A percentile compares a stretch with the other conserved stretches of the same genome.
phyloP scores from a whole-genome alignment of 2,113 vertebrate genomes.

The Falcunculus frontatus region DNA sequence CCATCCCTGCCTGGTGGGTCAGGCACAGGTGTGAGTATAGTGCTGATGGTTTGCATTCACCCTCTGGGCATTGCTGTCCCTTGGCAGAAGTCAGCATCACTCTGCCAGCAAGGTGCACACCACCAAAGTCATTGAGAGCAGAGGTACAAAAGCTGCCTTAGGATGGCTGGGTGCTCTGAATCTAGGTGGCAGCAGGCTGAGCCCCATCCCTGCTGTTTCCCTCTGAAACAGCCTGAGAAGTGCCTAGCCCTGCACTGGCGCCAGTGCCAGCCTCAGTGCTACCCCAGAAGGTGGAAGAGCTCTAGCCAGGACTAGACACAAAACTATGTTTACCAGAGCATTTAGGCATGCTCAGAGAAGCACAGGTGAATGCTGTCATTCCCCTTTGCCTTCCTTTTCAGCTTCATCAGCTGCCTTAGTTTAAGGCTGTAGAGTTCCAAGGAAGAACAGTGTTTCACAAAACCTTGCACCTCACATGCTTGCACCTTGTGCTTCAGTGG shows the following conservation, averaged over 20 bases:
- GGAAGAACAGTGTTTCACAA: neutral
- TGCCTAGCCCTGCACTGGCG: accelerated
- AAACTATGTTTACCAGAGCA: neutral
- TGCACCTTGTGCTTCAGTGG: neutral
- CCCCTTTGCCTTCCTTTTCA: neutral
- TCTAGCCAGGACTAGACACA: neutral
- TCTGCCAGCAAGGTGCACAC: neutral
- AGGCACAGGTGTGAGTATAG: neutral
- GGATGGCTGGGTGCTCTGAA: neutral
- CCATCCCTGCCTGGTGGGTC: neutral
- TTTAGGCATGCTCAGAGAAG: neutral
- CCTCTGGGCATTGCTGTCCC: neutral
- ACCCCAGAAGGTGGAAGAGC: neutral
- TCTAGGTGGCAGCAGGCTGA: neutral
- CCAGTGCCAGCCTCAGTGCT: neutral
- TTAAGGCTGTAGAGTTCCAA: neutral
- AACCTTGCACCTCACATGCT: neutral
- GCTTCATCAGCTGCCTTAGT: neutral
- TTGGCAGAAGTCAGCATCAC: neutral
- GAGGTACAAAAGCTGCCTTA: neutral
- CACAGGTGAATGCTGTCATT: neutral
- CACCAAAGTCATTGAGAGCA: neutral
- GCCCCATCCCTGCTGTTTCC: neutral
- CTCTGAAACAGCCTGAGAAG: neutral
- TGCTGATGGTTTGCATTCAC: neutral